phyloP scores from a whole-genome alignment of 2,888 invertebrate species.

The Drosophila cognata region DNA sequence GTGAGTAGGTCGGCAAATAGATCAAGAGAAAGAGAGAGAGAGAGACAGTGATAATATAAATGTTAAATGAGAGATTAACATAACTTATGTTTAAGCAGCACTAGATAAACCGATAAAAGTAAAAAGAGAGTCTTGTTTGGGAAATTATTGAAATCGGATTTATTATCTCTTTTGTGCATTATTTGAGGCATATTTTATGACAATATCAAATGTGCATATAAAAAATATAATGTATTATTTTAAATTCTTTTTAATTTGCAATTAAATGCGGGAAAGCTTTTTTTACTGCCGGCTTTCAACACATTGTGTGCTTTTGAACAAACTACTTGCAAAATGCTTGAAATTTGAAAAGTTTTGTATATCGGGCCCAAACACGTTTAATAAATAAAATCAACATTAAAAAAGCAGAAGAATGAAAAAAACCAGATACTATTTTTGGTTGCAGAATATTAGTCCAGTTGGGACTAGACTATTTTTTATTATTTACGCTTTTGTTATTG shows the following conservation, averaged over 20 bases:
- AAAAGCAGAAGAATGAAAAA: background rate
- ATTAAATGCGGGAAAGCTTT: background rate
- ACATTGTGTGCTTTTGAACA: too few species aligned
- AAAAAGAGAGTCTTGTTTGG: background rate
- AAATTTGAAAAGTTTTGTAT: background rate
- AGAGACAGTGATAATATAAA: background rate
- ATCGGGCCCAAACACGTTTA: constrained; percentile 29
- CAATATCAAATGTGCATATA: background rate
- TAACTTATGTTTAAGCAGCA: background rate
- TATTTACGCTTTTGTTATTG: constrained; percentile 6
- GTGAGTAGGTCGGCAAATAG: background rate
- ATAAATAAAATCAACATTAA: constrained; percentile 31
- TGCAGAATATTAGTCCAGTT: constrained; percentile 43
- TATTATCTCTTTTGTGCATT: background rate
- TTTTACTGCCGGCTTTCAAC: background rate
- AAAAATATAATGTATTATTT: background rate
- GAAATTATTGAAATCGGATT: background rate
- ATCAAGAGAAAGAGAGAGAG: background rate
- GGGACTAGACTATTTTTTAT: constrained; percentile 13
- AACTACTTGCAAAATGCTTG: background rate
- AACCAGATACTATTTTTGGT: constrained; percentile 28
- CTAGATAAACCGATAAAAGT: background rate
- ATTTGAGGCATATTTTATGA: background rate
- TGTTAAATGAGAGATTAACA: background rate
- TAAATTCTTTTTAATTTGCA: background rate